Evolutionary conservation across 2,797 vertebrate species (phyloP).

Genomic region (Garrulus glandarius): DNA sequence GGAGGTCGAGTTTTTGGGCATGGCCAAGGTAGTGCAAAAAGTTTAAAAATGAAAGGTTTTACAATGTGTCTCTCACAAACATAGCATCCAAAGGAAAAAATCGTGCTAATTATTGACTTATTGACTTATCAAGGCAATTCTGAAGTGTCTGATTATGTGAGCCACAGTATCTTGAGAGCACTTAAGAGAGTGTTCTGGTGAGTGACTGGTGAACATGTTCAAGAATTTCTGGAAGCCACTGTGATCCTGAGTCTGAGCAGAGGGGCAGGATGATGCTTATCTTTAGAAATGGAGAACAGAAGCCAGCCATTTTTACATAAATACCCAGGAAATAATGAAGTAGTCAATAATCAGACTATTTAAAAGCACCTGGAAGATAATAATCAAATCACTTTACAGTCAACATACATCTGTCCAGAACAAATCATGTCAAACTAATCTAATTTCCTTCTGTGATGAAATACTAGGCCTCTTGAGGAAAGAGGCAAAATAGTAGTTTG

Average conservation of each 20-base stretch:
- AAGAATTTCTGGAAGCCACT: not conserved
- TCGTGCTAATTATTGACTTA: not conserved
- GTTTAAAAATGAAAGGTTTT: not conserved
- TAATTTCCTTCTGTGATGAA: not conserved
- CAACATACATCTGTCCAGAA: not conserved
- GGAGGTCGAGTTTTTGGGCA: not conserved
- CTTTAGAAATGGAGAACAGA: not conserved
- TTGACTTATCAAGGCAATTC: not conserved
- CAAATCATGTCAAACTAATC: not conserved
- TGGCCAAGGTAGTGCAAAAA: not conserved
- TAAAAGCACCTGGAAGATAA: slow-evolving; percentile 18
- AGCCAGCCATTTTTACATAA: not conserved
- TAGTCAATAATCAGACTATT: not conserved
- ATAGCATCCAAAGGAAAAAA: not conserved
- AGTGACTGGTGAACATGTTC: not conserved
- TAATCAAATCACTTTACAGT: not conserved
- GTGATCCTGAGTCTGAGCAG: not conserved
- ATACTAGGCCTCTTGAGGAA: not conserved
- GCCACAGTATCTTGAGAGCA: not conserved
- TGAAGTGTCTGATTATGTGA: not conserved
- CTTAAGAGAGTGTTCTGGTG: not conserved
- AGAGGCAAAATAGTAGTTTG: not conserved
- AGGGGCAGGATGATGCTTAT: not conserved
- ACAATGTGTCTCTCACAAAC: not conserved
- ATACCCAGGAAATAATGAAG: not conserved